Conservation (phyloP, 1,140 invertebrate species). For the Penaeus chinensis region DNA sequence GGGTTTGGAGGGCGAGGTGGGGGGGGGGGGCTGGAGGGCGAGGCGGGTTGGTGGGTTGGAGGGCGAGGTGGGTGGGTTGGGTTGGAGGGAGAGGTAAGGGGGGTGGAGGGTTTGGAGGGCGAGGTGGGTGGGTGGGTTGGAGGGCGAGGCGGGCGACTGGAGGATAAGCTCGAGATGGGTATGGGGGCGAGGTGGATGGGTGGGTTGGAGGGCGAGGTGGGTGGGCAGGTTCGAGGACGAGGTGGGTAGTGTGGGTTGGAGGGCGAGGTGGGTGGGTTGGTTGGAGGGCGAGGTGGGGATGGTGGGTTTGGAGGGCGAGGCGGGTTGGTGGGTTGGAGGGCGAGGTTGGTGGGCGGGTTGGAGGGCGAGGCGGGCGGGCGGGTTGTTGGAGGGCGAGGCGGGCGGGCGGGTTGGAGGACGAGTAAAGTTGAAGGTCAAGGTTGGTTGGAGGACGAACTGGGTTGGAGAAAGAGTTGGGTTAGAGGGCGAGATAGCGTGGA, state of each 20-base stretch:
- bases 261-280: not conserved
- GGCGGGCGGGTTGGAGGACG: no score
- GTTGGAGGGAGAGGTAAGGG: not conserved
- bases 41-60: not conserved
- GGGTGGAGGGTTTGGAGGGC: not conserved
- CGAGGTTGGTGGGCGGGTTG: not conserved
- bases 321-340: not conserved
- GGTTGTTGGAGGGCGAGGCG: no score
- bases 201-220: no score
- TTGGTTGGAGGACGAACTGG: no score
- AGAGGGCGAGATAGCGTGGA: not conserved
- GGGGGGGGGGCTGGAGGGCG: not conserved
- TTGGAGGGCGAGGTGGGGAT: not conserved
- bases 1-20: not conserved
- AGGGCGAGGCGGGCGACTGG: no score
- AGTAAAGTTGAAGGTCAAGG: no score
- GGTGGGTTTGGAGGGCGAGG: not conserved
- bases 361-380: no score
- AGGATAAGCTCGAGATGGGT: no score
- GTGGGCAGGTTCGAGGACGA: no score
- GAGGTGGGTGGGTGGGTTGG: no score
- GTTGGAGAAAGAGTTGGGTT: not conserved
- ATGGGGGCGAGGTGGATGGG: no score
- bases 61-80: not conserved
- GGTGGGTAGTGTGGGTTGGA: not conserved